Evolutionary conservation across 2,888 invertebrate genomes (phyloP).

Genomic region (Diadromus collaris): DNA sequence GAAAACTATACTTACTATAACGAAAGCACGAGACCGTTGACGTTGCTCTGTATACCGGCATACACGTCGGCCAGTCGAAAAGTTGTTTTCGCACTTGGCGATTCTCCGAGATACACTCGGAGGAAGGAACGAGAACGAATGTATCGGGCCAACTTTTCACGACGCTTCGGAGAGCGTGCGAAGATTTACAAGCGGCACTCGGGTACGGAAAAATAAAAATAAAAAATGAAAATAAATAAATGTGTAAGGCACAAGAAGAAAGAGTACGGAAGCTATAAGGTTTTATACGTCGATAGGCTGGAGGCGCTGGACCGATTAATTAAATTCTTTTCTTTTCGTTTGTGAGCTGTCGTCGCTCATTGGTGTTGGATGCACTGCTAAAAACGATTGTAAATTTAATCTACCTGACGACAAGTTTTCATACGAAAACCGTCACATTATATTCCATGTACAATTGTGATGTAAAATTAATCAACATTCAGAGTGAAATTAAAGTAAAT

Average conservation of each 20-base stretch:
- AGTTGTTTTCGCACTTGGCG: constrained; percentile 34
- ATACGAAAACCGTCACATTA: too few relatives aligned
- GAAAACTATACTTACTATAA: not conserved
- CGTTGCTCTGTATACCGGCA: not conserved
- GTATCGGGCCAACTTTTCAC: constrained; percentile 18
- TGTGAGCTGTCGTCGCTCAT: not conserved
- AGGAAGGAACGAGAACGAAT: constrained; percentile 25
- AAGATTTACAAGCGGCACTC: not conserved
- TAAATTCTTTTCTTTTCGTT: not conserved
- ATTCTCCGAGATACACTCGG: constrained; percentile 8
- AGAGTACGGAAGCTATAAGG: not conserved
- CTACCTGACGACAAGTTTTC: too few relatives aligned
- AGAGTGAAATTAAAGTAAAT: too few relatives aligned
- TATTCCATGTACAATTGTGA: too few relatives aligned
- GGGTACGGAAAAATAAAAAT: not conserved
- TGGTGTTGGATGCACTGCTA: too few relatives aligned
- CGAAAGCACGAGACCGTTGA: constrained; percentile 11
- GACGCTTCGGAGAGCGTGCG: constrained; percentile 1
- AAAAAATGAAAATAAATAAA: not conserved
- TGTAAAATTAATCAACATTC: too few relatives aligned
- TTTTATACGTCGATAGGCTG: not conserved
- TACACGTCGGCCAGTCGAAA: constrained; percentile 16
- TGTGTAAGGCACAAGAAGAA: not conserved
- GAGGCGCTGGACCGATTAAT: not conserved
- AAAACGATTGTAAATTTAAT: too few relatives aligned